A percentile compares a stretch with the other conserved stretches of the same genome.
Conservation (phyloP, 2,888 invertebrate species). For the Apodemia zela region DNA sequence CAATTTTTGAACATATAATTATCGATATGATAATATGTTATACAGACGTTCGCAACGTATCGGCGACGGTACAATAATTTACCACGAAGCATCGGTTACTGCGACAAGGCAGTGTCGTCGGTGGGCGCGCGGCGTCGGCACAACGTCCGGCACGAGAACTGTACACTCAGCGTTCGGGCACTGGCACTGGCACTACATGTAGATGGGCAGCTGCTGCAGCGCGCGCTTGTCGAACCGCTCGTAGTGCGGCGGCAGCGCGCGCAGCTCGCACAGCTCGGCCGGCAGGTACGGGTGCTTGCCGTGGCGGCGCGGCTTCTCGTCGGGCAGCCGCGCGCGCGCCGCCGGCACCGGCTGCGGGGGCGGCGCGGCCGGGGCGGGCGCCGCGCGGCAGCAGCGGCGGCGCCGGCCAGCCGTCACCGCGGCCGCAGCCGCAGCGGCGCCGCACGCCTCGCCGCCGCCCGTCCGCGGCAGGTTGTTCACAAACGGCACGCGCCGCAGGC, state of each 20-base stretch:
- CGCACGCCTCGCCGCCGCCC: slow-evolving; percentile 47
- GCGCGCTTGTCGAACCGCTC: slow-evolving; percentile 75
- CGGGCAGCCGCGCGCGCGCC: slow-evolving; percentile 37
- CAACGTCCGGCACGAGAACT: slow-evolving; percentile 62
- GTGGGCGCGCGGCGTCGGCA: slow-evolving; percentile 34
- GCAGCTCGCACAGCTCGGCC: slow-evolving; percentile 61
- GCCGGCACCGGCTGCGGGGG: slow-evolving; percentile 49
- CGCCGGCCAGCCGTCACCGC: slow-evolving; percentile 35
- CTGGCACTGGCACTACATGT: slow-evolving; percentile 63
- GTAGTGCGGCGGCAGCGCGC: slow-evolving; percentile 54
- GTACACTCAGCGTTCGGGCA: slow-evolving; percentile 18
- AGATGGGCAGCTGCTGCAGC: slow-evolving; percentile 76
- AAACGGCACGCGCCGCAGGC: slow-evolving; percentile 89
- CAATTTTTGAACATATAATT: slow-evolving; percentile 78
- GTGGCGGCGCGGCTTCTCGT: slow-evolving; percentile 36
- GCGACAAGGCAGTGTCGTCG: slow-evolving; percentile 71
- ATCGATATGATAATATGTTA: slow-evolving; percentile 75
- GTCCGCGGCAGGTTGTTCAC: slow-evolving; percentile 88
- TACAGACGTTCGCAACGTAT: slow-evolving; percentile 76
- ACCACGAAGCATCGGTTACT: slow-evolving; percentile 69
- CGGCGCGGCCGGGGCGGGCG: slow-evolving; percentile 38
- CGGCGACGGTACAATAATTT: slow-evolving; percentile 71
- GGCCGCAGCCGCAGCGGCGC: slow-evolving; percentile 44
- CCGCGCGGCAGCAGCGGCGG: slow-evolving; percentile 44
- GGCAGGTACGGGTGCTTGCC: slow-evolving; percentile 47